Percentiles rank a stretch among this genome's conserved stretches.
phyloP scores from a whole-genome alignment of 2,888 invertebrate species.

The Agonopterix subpropinquella region DNA sequence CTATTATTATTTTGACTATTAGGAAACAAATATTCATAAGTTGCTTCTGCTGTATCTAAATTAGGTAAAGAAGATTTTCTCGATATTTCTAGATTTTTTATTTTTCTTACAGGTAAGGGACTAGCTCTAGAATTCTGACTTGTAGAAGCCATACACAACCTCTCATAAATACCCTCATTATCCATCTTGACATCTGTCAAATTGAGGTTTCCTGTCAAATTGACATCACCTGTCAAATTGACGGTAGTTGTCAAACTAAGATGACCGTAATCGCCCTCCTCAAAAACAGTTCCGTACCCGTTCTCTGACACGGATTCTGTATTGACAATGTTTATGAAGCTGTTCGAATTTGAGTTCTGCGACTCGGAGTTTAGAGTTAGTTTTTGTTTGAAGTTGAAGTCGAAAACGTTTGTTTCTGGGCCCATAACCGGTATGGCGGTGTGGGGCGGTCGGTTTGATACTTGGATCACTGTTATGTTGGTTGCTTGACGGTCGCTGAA shows the following conservation, averaged over 20 bases:
- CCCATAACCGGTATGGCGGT: conserved; percentile 60
- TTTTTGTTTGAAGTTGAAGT: conserved; percentile 50
- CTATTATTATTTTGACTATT: conserved; percentile 28
- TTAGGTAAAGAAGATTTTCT: conserved; percentile 60
- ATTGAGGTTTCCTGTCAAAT: conserved; percentile 28
- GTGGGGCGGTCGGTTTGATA: conserved; percentile 69
- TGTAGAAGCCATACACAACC: conserved; percentile 59
- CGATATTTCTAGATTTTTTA: conserved; percentile 38
- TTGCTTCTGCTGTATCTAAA: conserved; percentile 42
- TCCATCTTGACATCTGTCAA: conserved; percentile 25
- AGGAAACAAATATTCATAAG: conserved; percentile 57
- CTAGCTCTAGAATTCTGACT: conserved; percentile 21
- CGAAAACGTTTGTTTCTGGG: conserved; percentile 44
- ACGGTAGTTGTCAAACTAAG: conserved; percentile 61
- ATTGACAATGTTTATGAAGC: conserved; percentile 59
- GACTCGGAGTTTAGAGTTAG: conserved; percentile 23
- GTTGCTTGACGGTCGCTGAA: conserved; percentile 43
- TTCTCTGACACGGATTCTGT: conserved; percentile 41
- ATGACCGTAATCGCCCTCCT: conserved; percentile 55
- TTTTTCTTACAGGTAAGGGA: conserved; percentile 36
- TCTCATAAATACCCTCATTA: conserved; percentile 45
- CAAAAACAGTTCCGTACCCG: conserved; percentile 54
- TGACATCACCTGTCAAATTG: conserved; percentile 32
- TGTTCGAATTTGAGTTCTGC: conserved; percentile 7
- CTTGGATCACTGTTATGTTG: conserved; percentile 78